Evolutionary conservation across 2,888 invertebrate genomes (phyloP).

Genomic region (Hydraecia micacea): DNA sequence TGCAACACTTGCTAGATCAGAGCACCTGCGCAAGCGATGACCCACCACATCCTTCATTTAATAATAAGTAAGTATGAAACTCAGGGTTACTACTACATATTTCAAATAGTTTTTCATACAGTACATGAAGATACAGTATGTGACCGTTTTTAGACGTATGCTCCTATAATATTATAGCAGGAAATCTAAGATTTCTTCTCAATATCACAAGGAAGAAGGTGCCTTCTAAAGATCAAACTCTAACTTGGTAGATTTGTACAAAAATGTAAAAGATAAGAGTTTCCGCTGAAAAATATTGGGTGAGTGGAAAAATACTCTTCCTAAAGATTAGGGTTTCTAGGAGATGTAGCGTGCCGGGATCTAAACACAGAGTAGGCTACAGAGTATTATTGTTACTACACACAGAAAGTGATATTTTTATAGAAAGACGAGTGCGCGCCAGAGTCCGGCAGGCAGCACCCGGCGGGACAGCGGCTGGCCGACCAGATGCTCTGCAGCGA

Average conservation of each 20-base stretch:
- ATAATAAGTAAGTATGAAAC: neutral
- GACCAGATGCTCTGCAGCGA: too few species aligned
- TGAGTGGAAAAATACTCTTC: constrained; percentile 55
- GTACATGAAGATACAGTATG: neutral
- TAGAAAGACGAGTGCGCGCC: neutral
- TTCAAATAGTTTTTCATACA: neutral
- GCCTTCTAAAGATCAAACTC: constrained; percentile 29
- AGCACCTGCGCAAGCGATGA: neutral
- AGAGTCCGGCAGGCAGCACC: too few species aligned
- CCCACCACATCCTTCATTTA: too few species aligned
- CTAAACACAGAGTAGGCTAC: neutral
- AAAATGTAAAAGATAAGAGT: constrained; percentile 20
- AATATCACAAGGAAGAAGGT: constrained; percentile 22
- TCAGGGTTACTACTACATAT: neutral
- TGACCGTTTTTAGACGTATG: neutral
- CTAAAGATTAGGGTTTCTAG: constrained; percentile 29
- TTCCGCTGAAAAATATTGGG: constrained; percentile 16
- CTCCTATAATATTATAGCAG: constrained; percentile 8
- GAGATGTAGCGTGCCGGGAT: constrained; percentile 24
- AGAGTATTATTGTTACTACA: neutral
- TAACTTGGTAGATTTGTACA: constrained; percentile 42
- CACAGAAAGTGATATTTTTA: neutral
- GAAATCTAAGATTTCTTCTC: neutral
- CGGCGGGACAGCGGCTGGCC: too few species aligned
- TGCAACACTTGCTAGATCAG: neutral